Conservation (phyloP, 2,113 vertebrate species). For the Nesoenas mayeri region DNA sequence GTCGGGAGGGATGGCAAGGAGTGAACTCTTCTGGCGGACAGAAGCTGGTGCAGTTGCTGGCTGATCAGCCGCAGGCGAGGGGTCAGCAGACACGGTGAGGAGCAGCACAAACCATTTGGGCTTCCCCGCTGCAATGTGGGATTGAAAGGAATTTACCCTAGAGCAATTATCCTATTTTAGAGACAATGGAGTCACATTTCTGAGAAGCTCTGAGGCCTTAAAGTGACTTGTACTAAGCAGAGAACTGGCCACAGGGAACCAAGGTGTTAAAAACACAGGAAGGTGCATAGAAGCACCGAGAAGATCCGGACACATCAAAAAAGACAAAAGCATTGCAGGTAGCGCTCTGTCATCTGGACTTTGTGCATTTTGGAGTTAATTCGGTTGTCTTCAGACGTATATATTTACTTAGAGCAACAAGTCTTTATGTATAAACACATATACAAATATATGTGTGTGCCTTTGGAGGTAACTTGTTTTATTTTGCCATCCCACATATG, state of each 20-base stretch:
- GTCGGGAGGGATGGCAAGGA: background rate
- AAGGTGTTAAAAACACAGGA: background rate
- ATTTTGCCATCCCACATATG: fast-evolving
- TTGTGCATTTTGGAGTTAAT: background rate
- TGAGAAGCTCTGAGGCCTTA: background rate
- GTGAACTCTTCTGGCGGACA: background rate
- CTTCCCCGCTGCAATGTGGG: background rate
- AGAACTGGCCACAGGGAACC: background rate
- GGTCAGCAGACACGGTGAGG: background rate
- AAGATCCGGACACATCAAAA: background rate
- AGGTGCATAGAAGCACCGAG: background rate
- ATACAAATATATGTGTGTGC: fast-evolving
- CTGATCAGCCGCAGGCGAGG: background rate
- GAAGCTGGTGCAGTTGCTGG: background rate
- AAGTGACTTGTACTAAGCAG: background rate
- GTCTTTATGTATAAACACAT: too few relatives aligned
- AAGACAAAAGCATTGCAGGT: background rate
- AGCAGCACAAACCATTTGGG: background rate
- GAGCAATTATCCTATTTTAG: background rate
- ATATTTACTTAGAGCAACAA: background rate
- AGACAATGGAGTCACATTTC: background rate
- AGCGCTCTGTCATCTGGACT: background rate
- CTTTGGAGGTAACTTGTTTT: background rate
- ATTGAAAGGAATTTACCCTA: background rate
- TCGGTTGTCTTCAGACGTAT: background rate